phyloP scores from a whole-genome alignment of 2,888 invertebrate genomes.

The Orchesellides sinensis region DNA sequence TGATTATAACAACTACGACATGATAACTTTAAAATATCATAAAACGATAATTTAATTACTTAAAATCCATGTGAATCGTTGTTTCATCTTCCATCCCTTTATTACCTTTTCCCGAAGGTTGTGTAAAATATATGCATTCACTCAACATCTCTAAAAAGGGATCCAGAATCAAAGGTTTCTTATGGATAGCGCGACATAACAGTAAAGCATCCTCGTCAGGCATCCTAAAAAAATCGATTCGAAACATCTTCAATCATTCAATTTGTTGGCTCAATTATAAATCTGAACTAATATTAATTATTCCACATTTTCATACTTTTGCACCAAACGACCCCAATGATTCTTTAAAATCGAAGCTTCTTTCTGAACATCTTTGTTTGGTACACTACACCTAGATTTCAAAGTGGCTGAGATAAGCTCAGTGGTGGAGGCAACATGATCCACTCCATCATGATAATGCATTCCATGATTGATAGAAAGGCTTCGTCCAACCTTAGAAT shows the following conservation, averaged over 20 bases:
- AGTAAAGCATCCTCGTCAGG: slow-evolving; percentile 34
- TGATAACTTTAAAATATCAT: background rate
- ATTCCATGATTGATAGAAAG: slow-evolving; percentile 1
- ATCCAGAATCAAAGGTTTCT: slow-evolving; percentile 48
- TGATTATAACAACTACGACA: background rate
- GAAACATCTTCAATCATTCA: too few relatives aligned
- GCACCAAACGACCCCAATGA: slow-evolving; percentile 45
- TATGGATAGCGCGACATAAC: slow-evolving; percentile 44
- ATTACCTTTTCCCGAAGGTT: slow-evolving; percentile 22
- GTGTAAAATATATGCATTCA: slow-evolving; percentile 33
- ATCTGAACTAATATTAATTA: background rate
- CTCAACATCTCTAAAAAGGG: slow-evolving; percentile 58
- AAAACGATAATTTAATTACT: slow-evolving; percentile 1
- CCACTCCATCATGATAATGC: slow-evolving; percentile 29
- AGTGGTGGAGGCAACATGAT: slow-evolving; percentile 50
- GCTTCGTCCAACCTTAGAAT: background rate
- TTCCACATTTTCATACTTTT: slow-evolving; percentile 19
- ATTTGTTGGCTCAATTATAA: background rate
- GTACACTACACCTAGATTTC: slow-evolving; percentile 26
- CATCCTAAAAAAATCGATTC: slow-evolving; percentile 19
- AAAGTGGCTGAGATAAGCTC: slow-evolving; percentile 37
- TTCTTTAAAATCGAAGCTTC: slow-evolving; percentile 37
- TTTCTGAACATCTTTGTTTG: slow-evolving; percentile 56
- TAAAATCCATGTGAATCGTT: slow-evolving; percentile 52
- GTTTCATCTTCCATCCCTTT: slow-evolving; percentile 46